These are phyloP conservation scores for Drosophila engyochracea DNA, from an alignment of 2,888 invertebrate species.

Conservation along the genomic window DNA sequence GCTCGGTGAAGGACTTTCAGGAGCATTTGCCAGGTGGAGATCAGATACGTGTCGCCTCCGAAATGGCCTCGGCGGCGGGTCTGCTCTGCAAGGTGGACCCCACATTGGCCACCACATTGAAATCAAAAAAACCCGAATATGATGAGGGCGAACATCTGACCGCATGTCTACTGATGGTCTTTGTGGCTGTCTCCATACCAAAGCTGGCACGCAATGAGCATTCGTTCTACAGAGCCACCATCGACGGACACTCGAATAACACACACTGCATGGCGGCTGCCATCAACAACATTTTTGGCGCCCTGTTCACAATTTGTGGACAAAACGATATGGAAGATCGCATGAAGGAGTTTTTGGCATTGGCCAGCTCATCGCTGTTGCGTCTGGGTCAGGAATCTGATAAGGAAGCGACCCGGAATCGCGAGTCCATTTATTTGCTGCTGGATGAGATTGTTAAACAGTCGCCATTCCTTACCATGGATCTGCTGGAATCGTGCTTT, in stretches of 20 bases:
- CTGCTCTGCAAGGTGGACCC: conserved; percentile 97
- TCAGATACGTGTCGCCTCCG: conserved; percentile 95
- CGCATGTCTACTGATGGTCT: conserved; percentile 98
- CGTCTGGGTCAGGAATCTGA: conserved; percentile 98
- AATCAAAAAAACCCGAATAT: conserved; percentile 94
- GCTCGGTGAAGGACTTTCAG: conserved; percentile 97
- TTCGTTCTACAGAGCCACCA: conserved; percentile 94
- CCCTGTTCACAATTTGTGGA: conserved; percentile 97
- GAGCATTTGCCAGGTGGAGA: conserved; percentile 96
- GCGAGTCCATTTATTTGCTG: conserved; percentile 98
- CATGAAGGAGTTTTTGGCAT: conserved; percentile 97
- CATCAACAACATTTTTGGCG: conserved; percentile 97
- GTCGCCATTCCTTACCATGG: conserved; percentile 99
- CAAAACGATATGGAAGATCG: conserved; percentile 98
- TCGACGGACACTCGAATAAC: conserved; percentile 98
- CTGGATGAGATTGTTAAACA: conserved; percentile 99
- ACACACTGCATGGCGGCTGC: conserved; percentile 99
- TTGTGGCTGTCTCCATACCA: conserved; percentile 98
- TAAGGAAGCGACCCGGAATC: conserved; percentile 96
- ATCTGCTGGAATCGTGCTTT: conserved; percentile 99
- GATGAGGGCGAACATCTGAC: conserved; percentile 97
- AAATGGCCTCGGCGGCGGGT: conserved; percentile 99
- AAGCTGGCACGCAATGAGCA: conserved; percentile 96
- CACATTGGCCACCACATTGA: conserved; percentile 94
- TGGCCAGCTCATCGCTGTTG: conserved; percentile 97